Evolutionary conservation across 2,113 vertebrate genomes (phyloP), one percentile per base, ranked within the genome.

Genomic region (Nannospalax galili): DNA sequence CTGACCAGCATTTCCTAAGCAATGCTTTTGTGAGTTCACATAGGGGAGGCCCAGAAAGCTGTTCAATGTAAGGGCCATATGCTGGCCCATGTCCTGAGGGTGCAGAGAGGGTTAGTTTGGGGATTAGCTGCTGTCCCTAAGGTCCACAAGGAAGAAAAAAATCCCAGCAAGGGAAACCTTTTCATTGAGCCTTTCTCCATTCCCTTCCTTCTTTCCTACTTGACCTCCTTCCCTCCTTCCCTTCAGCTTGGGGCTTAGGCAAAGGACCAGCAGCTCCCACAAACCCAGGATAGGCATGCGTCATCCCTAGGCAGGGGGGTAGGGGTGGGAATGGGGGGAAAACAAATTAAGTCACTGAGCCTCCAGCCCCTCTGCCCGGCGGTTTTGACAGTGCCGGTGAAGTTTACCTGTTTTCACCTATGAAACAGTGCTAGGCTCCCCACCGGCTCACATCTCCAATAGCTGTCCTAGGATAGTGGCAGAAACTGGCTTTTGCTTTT

Each of bases 401-500:
- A 11, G 2, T 26, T 35, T 26, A 35, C 64, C 3, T 2, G 7
- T 26, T 85, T 82, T 35, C 20, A 30, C 10, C 70, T 56, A 6
- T 12, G 2, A 69, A 87, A 19, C 14, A 60, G 48, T 37, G 15
- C 48, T 7, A n/a, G 45, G 48, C 52, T 40, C 67, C 42, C 9
- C 64, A 81, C 32, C 35, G 62, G 32, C 67, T 52, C 67, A 20
- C 3, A 16, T 19, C 5, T 69, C 45, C 24, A 0, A 37, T 11
- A 28, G 60, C 7, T 9, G 20, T 28, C 60, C 91, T 45, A 56
- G 67, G 16, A 81, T 0, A 37, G 20, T 1, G 48, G 67, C 32
- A 69, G 87, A 70, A 93, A 78, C 11, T 28, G 32, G 32, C 11
- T 70, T 77, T 77, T 73, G 79, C 85, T 95, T 94, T 56, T 67